phyloP scores from a whole-genome alignment of 2,113 vertebrate species.

The Myanophis thanlyinensis region DNA sequence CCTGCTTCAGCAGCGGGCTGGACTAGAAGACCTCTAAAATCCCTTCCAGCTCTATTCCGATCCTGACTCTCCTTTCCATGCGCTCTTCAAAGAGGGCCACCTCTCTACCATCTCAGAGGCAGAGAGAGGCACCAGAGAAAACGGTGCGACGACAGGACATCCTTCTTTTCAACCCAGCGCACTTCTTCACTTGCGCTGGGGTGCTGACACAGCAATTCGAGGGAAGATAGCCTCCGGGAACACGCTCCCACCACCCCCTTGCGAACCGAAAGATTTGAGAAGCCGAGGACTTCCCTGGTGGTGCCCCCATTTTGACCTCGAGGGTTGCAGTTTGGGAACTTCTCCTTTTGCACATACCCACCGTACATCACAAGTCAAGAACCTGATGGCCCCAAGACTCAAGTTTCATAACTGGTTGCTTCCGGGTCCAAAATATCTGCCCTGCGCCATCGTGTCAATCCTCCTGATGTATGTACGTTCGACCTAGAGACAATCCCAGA shows the following conservation, averaged over 20 bases:
- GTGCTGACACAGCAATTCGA: background rate
- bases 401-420: background rate
- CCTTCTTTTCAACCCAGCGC: background rate
- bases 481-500: background rate
- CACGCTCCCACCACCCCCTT: no score
- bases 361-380: background rate
- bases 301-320: background rate
- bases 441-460: background rate
- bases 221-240: background rate
- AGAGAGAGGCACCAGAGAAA: background rate
- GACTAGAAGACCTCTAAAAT: no score
- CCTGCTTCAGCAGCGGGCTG: no score
- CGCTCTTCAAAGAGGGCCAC: background rate
- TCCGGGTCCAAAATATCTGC: background rate
- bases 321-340: background rate
- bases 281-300: background rate
- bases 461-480: background rate
- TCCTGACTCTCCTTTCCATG: background rate
- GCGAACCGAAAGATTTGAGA: background rate
- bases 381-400: background rate
- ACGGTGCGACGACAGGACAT: background rate
- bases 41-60: no score
- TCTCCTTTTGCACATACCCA: background rate
- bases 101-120: background rate
- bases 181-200: background rate